Conservation (phyloP, 2,113 vertebrate genomes). For the Emydura subglobosa region DNA sequence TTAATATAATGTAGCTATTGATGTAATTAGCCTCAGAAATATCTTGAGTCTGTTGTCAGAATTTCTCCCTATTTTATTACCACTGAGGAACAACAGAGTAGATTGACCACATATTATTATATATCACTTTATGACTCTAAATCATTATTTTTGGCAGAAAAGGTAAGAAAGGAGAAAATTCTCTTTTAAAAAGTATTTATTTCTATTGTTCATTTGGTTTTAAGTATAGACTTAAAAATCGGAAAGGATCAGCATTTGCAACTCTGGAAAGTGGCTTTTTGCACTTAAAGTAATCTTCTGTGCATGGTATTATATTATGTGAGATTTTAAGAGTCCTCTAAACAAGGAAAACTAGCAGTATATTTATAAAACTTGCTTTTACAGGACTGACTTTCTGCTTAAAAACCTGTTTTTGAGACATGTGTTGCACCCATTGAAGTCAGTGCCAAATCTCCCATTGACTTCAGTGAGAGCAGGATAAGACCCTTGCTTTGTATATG, state of each 20-base stretch:
- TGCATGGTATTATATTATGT: fast-evolving
- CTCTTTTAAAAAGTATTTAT: background rate
- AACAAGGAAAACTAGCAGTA: background rate
- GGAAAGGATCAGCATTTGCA: background rate
- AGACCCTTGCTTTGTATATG: background rate
- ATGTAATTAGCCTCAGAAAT: background rate
- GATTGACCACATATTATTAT: background rate
- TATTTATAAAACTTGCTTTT: background rate
- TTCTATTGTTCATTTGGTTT: background rate
- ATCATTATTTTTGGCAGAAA: background rate
- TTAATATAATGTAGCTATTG: background rate
- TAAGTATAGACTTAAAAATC: background rate
- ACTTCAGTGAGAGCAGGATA: background rate
- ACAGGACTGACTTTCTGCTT: background rate
- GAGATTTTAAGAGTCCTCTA: background rate
- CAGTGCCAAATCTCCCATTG: background rate
- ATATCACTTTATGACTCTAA: background rate
- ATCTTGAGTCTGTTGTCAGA: background rate
- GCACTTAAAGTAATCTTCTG: background rate
- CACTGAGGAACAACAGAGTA: background rate
- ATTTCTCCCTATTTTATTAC: conserved; percentile 17
- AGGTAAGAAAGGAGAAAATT: background rate
- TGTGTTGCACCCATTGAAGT: background rate
- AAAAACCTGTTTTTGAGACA: background rate
- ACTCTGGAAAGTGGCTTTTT: background rate